These are phyloP conservation scores for Parazoanthus darwini DNA, from an alignment of 92 coral and sea anemone species.

Conservation along the genomic window DNA sequence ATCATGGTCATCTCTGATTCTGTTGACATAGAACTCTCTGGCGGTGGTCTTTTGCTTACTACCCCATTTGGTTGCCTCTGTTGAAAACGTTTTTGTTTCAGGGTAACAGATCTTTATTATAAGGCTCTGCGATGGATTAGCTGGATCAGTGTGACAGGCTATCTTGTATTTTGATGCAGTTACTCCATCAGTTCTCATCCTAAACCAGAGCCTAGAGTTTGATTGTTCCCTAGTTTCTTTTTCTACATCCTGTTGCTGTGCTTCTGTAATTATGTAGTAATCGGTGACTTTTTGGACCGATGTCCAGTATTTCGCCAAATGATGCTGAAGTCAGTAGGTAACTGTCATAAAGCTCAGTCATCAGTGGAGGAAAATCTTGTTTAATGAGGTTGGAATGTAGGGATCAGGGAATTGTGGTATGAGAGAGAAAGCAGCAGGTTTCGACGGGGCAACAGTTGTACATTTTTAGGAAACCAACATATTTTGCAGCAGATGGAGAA, in stretches of 20 bases:
- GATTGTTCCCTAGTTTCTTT: conserved; percentile 52
- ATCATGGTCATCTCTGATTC: conserved; percentile 37
- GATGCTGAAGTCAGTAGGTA: conserved; percentile 6
- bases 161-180: conserved; percentile 52
- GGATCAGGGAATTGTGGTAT: conserved; percentile 20
- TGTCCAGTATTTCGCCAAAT: conserved; percentile 23
- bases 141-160: conserved; percentile 50
- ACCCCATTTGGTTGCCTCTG: conserved; percentile 48
- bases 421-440: conserved; percentile 34
- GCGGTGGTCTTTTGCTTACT: conserved; percentile 49
- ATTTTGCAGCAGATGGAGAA: neutral
- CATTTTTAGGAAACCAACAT: neutral
- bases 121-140: conserved; percentile 33
- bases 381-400: conserved; percentile 34
- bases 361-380: conserved; percentile 30
- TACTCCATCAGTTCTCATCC: conserved; percentile 49
- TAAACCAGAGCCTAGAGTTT: conserved; percentile 46
- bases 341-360: conserved; percentile 23
- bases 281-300: neutral
- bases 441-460: conserved; percentile 19
- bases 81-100: conserved; percentile 26
- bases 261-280: conserved; percentile 10
- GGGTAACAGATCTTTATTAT: conserved; percentile 53
- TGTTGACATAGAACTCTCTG: conserved; percentile 35
- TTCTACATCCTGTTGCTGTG: conserved; percentile 41